Evolutionary conservation across 1,140 invertebrate species (phyloP), one percentile per base, ranked within the genome.

Genomic region (Subanguina moxae): DNA sequence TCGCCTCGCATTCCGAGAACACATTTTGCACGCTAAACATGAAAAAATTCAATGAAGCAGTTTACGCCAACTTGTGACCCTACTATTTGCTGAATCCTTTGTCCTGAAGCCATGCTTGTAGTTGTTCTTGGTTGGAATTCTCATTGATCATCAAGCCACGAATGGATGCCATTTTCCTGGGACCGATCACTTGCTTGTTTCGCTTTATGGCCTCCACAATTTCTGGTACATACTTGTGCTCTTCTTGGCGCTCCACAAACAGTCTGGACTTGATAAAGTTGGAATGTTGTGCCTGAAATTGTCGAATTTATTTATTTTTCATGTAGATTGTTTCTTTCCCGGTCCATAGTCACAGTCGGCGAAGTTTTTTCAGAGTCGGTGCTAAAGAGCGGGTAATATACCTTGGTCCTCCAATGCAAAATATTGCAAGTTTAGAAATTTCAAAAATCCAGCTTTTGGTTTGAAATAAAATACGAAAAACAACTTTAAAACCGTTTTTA

Each of bases 51-150:
- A 45, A 45, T 45, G n/a, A 45, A 45, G 11, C n/a, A 13, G n/a
- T 45, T 11, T 13, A 13, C 9, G 57, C 11, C 11, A 11, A 58
- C 9, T 11, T 58, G 19, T 11, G 13, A 42, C 11, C 57, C 19
- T 62, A 70, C 68, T 64, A 75, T 67, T 70, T 45, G 30, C 68
- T 71, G 57, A 71, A 71, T 21, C 52, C 58, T 65, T 71, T 71
- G 17, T 61, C 57, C 21, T 19, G 64, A 15, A 71, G 58, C 70
- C 70, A 71, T 15, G 15, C 27, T 65, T 71, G 70, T 32, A 71
- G 38, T 19, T 71, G n/a, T 15, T 23, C 28, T 25, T 52, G n/a
- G 5, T 68, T 28, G 19, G 69, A 62, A 21, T 71, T 58, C n/a
- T 28, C 28, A 19, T 42, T 71, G 17, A 71, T n/a, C 19, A 45